Evolutionary conservation across 2,888 invertebrate genomes (phyloP).

Genomic region (Drosophila anomelani): DNA sequence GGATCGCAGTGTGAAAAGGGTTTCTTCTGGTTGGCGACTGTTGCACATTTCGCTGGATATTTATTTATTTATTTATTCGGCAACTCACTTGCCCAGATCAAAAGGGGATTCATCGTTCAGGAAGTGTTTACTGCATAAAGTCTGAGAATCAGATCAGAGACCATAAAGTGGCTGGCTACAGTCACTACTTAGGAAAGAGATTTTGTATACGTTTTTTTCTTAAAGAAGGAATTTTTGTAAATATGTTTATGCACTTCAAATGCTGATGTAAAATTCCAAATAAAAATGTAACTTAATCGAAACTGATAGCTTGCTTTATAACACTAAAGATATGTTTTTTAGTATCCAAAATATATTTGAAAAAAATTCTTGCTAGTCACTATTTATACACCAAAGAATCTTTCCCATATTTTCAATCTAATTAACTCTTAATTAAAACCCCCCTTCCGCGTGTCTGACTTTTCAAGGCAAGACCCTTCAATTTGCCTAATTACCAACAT

Average conservation of each 20-base stretch:
- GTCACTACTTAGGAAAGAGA: not conserved
- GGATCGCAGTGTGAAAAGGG: not conserved
- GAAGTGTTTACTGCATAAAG: conserved; percentile 5
- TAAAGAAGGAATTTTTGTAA: not conserved
- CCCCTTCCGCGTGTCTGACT: not conserved
- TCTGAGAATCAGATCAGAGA: conserved; percentile 3
- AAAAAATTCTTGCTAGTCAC: too few species aligned
- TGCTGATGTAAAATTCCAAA: not conserved
- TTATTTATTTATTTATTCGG: conserved; percentile 67
- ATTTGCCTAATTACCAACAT: conserved; percentile 33
- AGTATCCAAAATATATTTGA: not conserved
- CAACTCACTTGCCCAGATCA: conserved; percentile 30
- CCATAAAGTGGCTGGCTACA: not conserved
- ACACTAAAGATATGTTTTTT: not conserved
- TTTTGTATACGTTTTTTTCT: not conserved
- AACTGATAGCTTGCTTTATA: too few species aligned
- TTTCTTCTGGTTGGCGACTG: conserved; percentile 20
- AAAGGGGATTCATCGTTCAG: conserved; percentile 1
- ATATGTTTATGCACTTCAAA: not conserved
- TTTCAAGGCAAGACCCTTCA: conserved; percentile 12
- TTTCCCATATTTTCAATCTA: not conserved
- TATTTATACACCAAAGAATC: not conserved
- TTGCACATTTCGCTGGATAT: conserved; percentile 53
- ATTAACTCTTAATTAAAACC: conserved; percentile 20
- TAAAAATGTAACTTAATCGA: not conserved